Percentiles rank a stretch among this genome's conserved stretches.
phyloP scores from a whole-genome alignment of 2,113 vertebrate genomes.

The Cromileptes altivelis region DNA sequence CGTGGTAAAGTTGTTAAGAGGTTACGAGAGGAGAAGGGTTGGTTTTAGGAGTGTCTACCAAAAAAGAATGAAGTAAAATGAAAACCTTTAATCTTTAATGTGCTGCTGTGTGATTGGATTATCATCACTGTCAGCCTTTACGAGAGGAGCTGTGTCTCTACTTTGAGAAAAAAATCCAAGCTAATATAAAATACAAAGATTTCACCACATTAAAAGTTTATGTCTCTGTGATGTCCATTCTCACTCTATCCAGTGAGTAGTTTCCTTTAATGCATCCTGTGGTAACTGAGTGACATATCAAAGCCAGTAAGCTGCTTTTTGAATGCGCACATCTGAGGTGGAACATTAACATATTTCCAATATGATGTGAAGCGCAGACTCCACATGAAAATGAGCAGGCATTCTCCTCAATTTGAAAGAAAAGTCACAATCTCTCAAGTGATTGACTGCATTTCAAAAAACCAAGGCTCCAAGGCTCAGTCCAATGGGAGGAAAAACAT shows the following conservation, averaged over 20 bases:
- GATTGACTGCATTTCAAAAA: constrained; percentile 53
- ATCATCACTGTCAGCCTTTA: not conserved
- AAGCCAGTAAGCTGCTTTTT: constrained; percentile 19
- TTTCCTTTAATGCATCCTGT: not conserved
- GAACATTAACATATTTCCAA: constrained; percentile 59
- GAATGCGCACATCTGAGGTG: constrained; percentile 14
- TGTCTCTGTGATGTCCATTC: not conserved
- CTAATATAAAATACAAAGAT: not conserved
- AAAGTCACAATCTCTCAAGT: constrained; percentile 47
- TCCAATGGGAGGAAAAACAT: constrained; percentile 21
- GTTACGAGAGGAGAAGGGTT: constrained; percentile 13
- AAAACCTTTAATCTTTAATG: constrained; percentile 3
- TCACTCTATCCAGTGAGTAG: not conserved
- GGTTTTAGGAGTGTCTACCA: not conserved
- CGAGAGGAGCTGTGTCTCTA: not conserved
- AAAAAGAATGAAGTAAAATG: not conserved
- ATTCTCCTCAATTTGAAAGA: constrained; percentile 54
- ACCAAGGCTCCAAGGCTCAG: constrained; percentile 11
- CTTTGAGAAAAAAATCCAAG: not conserved
- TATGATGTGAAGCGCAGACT: constrained; percentile 31
- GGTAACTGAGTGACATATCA: constrained; percentile 15
- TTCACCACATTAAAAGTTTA: constrained; percentile 13
- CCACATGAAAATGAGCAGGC: constrained; percentile 40
- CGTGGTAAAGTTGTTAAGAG: constrained; percentile 30
- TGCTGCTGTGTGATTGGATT: not conserved